phyloP scores from a whole-genome alignment of 2,888 invertebrate species.

The Physocephala rufipes region DNA sequence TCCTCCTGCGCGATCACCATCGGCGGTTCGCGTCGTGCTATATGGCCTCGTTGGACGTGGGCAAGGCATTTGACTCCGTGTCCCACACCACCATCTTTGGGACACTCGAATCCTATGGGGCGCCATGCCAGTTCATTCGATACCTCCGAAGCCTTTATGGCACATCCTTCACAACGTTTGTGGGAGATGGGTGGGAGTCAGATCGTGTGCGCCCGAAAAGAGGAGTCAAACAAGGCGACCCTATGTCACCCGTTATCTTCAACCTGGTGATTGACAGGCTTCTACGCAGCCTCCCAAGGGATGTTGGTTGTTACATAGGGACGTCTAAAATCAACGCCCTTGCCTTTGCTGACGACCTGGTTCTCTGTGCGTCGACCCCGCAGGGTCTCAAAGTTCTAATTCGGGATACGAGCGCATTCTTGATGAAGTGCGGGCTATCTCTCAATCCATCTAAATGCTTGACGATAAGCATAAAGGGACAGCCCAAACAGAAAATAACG shows the following conservation, averaged over 20 bases:
- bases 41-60: slow-evolving; percentile 8
- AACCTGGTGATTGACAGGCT: slow-evolving; percentile 14
- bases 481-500: slow-evolving; percentile 11
- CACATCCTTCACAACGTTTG: background rate
- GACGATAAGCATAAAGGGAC: slow-evolving; percentile 1
- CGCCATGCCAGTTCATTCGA: background rate
- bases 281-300: background rate
- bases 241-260: background rate
- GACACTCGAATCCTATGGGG: slow-evolving; percentile 4
- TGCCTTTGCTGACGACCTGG: slow-evolving; percentile 16
- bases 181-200: slow-evolving; percentile 5
- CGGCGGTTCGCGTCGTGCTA: background rate
- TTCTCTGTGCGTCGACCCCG: background rate
- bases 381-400: background rate
- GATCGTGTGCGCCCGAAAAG: background rate
- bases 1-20: slow-evolving; percentile 14
- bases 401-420: background rate
- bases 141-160: background rate
- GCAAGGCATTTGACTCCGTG: slow-evolving; percentile 26
- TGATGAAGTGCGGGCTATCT: background rate
- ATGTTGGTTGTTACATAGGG: background rate
- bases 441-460: background rate
- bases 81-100: background rate
- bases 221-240: slow-evolving; percentile 17
- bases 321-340: background rate